A percentile compares a stretch with the other conserved stretches of the same genome.
Evolutionary conservation across 1,140 invertebrate species (phyloP).

Genomic region (Helicoverpa zea): DNA sequence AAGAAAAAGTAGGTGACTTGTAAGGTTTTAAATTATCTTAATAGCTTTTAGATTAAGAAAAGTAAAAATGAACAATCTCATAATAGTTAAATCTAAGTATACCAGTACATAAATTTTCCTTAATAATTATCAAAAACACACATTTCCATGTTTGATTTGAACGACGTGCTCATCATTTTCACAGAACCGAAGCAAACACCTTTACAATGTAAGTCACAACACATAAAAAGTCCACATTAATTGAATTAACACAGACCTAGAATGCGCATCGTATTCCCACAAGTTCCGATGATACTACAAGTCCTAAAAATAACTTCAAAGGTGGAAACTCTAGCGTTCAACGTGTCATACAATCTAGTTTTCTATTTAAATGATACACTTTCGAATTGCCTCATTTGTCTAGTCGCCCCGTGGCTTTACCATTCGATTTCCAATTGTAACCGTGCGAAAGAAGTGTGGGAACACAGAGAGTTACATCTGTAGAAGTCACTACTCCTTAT

Average conservation of each 20-base stretch:
- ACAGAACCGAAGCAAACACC: neutral
- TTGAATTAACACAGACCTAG: neutral
- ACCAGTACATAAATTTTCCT: no score
- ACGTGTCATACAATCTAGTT: conserved; percentile 62
- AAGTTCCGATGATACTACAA: neutral
- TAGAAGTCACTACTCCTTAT: conserved; percentile 44
- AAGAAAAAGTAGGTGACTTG: no score
- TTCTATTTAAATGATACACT: conserved; percentile 64
- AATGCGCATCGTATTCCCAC: neutral
- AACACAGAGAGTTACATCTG: conserved; percentile 15
- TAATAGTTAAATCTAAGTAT: no score
- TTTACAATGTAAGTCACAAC: no score
- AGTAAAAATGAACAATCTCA: no score
- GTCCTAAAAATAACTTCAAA: conserved; percentile 17
- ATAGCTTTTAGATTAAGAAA: no score
- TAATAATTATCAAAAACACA: no score
- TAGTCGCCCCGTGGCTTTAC: conserved; percentile 47
- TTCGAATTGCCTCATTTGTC: conserved; percentile 59
- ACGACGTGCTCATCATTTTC: neutral
- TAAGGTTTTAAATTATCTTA: no score
- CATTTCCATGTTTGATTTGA: no score
- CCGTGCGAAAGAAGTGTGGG: conserved; percentile 46
- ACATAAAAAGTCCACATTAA: neutral
- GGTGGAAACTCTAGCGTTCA: conserved; percentile 38
- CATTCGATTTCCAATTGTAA: conserved; percentile 54